These are phyloP conservation scores for Amphiura filiformis DNA, from an alignment of 35 echinoderm and acorn worm species.

Conservation along the genomic window DNA sequence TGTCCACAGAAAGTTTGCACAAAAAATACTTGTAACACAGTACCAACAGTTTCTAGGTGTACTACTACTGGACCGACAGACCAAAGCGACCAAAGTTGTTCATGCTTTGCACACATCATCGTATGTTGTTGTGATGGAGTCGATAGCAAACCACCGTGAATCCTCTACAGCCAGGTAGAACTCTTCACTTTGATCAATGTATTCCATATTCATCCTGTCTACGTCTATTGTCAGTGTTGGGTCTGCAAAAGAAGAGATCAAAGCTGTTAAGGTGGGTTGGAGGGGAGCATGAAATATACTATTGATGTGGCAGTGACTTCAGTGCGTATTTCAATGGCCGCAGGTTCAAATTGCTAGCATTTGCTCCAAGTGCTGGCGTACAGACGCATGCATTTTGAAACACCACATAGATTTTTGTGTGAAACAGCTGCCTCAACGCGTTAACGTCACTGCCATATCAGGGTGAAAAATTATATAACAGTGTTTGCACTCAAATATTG, in stretches of 20 bases:
- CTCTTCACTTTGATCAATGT: conserved; percentile 42
- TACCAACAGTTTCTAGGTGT: no score
- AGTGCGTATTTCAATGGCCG: no score
- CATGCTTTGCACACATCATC: conserved; percentile 39
- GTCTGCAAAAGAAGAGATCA: conserved; percentile 26
- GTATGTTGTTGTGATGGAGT: conserved; percentile 37
- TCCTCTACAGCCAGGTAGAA: conserved; percentile 44
- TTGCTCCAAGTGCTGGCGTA: no score
- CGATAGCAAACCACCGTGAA: conserved; percentile 55
- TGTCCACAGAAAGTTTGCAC: no score
- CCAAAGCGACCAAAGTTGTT: not conserved
- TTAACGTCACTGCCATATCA: no score
- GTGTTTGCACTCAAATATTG: no score
- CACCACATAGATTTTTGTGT: no score
- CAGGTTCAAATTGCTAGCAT: no score
- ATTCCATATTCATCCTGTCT: conserved; percentile 40
- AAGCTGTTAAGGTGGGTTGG: not conserved
- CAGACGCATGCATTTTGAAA: no score
- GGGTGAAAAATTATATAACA: no score
- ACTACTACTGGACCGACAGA: not conserved
- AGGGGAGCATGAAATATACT: not conserved
- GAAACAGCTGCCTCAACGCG: no score
- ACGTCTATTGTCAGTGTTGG: conserved; percentile 27
- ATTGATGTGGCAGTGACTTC: not conserved
- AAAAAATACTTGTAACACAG: no score